Percentiles rank a stretch among this genome's conserved stretches.
Evolutionary conservation across 2,113 vertebrate genomes (phyloP).

Genomic region (Fregetta grallaria): DNA sequence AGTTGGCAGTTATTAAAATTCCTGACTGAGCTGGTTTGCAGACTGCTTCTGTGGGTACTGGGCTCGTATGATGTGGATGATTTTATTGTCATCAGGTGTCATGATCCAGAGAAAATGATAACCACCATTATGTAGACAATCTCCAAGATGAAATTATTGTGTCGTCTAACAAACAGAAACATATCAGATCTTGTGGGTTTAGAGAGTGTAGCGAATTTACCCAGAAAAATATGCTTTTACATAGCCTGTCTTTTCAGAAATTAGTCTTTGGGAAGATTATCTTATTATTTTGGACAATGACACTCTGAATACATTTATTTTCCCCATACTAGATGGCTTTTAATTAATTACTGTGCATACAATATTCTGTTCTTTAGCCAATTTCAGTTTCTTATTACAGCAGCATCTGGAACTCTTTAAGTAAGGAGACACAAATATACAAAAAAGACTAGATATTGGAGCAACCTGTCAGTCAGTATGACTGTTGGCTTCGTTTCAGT

Average conservation of each 20-base stretch:
- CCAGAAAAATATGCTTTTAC: not conserved
- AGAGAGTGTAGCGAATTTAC: not conserved
- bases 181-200: not conserved
- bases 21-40: not conserved
- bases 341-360: not conserved
- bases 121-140: not conserved
- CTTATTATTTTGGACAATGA: not conserved
- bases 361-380: not conserved
- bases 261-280: not conserved
- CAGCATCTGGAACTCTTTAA: not conserved
- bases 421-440: not conserved
- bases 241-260: not conserved
- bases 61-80: not conserved
- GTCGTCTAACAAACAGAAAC: not conserved
- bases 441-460: not conserved
- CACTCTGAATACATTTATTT: not conserved
- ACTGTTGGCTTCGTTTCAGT: not conserved
- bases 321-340: not conserved
- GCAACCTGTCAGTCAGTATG: not conserved
- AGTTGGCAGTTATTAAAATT: not conserved
- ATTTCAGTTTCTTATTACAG: not conserved
- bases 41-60: not conserved
- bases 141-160: not conserved
- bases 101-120: not conserved
- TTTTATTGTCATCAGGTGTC: not conserved